These are phyloP conservation scores for Aleiodes sp. DNA, from an alignment of 1,140 invertebrate species.

Conservation along the genomic window DNA sequence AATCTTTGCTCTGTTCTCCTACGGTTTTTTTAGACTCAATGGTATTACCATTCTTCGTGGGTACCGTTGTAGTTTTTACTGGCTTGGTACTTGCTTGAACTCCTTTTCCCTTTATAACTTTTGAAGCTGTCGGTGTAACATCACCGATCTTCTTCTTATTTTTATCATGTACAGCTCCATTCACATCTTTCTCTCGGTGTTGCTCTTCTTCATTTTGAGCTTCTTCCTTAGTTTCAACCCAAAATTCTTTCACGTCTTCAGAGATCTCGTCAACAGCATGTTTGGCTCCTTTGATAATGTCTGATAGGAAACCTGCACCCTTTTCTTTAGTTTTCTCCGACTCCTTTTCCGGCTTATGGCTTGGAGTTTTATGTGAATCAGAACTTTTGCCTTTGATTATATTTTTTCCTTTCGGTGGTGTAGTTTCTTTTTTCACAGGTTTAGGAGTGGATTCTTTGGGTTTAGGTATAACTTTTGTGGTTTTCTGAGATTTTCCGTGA, in stretches of 20 bases:
- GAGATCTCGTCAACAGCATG: conserved; percentile 43
- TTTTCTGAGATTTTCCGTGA: conserved; percentile 1
- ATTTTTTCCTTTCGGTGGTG: background rate
- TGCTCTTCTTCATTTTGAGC: conserved; percentile 34
- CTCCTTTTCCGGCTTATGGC: conserved; percentile 31
- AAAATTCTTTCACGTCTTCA: conserved; percentile 45
- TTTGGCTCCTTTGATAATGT: conserved; percentile 46
- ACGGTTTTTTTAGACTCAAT: conserved; percentile 24
- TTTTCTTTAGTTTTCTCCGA: conserved; percentile 49
- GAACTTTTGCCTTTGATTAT: background rate
- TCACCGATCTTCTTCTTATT: conserved; percentile 3
- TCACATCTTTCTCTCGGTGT: conserved; percentile 19
- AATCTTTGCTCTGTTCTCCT: conserved; percentile 31
- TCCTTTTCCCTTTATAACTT: conserved; percentile 9
- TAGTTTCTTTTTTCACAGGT: background rate
- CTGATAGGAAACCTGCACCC: conserved; percentile 41
- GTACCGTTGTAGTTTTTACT: conserved; percentile 13
- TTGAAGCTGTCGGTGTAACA: background rate
- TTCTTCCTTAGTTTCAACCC: conserved; percentile 44
- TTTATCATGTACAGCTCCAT: conserved; percentile 14
- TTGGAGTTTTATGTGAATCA: conserved; percentile 10
- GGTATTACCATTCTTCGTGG: conserved; percentile 19
- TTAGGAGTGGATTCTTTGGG: conserved; percentile 15
- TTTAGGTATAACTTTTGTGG: conserved; percentile 1
- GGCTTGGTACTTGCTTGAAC: conserved; percentile 2